A percentile compares a stretch with the other conserved stretches of the same genome.
Evolutionary conservation across 2,113 vertebrate genomes (phyloP).

Genomic region (Malurus alboscapulatus): DNA sequence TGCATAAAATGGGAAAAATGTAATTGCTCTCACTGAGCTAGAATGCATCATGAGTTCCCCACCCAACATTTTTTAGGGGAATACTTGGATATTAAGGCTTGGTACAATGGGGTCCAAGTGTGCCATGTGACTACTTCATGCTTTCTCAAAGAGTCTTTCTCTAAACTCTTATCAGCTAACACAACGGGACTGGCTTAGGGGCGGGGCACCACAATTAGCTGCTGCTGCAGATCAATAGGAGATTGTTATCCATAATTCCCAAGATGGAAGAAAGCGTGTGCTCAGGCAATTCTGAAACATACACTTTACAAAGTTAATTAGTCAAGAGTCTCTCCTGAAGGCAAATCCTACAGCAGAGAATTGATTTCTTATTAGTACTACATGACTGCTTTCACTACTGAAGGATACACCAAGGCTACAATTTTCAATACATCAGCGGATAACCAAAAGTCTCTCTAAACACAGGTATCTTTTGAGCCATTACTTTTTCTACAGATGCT

Average conservation of each 20-base stretch:
- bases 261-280: background rate
- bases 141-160: background rate
- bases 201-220: background rate
- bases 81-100: background rate
- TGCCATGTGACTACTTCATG: background rate
- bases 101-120: accelerated
- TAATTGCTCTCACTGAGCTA: background rate
- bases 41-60: background rate
- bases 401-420: background rate
- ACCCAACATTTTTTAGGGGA: background rate
- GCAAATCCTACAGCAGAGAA: background rate
- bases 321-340: background rate
- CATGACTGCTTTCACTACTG: background rate
- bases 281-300: background rate
- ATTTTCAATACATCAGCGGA: background rate
- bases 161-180: background rate
- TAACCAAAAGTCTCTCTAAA: background rate
- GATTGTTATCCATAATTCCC: background rate
- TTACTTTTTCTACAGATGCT: background rate
- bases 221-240: background rate
- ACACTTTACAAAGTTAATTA: background rate
- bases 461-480: background rate
- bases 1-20: background rate
- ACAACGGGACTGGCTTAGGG: background rate
- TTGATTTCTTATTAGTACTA: background rate